phyloP scores from a whole-genome alignment of 2,113 vertebrate genomes.

The Apistogramma diplotaenia region DNA sequence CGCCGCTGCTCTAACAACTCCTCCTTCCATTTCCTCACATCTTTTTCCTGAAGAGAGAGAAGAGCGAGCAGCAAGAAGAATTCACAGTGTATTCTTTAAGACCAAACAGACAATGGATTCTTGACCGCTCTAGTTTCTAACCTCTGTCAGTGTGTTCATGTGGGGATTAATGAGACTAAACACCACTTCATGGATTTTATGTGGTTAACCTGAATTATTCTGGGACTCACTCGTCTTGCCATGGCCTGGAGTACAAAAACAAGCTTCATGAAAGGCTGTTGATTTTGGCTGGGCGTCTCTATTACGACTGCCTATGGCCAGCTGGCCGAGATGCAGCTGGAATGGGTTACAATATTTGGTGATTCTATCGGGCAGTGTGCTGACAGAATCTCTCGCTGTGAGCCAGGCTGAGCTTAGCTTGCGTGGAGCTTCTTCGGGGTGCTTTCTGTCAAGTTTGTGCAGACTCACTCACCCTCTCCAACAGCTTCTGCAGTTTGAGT shows the following conservation, averaged over 20 bases:
- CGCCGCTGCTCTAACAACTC: slow-evolving; percentile 93
- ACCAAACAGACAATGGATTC: slow-evolving; percentile 21
- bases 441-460: slow-evolving; percentile 37
- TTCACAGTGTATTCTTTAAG: background rate
- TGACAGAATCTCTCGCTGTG: slow-evolving; percentile 60
- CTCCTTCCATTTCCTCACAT: slow-evolving; percentile 98
- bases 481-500: slow-evolving; percentile 94
- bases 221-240: slow-evolving; percentile 46
- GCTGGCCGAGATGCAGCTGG: slow-evolving; percentile 50
- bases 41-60: slow-evolving; percentile 85
- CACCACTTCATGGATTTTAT: slow-evolving; percentile 60
- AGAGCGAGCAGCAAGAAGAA: background rate
- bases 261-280: slow-evolving; percentile 69
- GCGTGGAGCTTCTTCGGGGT: slow-evolving; percentile 31
- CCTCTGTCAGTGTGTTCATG: background rate
- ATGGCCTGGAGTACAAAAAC: slow-evolving; percentile 58
- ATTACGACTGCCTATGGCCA: slow-evolving; percentile 54
- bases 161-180: slow-evolving; percentile 50
- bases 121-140: slow-evolving; percentile 10
- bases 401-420: slow-evolving; percentile 33
- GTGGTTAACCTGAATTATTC: slow-evolving; percentile 66
- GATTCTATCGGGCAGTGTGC: slow-evolving; percentile 60
- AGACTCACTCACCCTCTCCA: slow-evolving; percentile 89
- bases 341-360: slow-evolving; percentile 62
- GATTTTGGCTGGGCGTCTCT: slow-evolving; percentile 63